Percentiles rank a stretch among this genome's conserved stretches.
Evolutionary conservation across 2,797 vertebrate species (phyloP).

Genomic region (Kryptolebias ocellatus): DNA sequence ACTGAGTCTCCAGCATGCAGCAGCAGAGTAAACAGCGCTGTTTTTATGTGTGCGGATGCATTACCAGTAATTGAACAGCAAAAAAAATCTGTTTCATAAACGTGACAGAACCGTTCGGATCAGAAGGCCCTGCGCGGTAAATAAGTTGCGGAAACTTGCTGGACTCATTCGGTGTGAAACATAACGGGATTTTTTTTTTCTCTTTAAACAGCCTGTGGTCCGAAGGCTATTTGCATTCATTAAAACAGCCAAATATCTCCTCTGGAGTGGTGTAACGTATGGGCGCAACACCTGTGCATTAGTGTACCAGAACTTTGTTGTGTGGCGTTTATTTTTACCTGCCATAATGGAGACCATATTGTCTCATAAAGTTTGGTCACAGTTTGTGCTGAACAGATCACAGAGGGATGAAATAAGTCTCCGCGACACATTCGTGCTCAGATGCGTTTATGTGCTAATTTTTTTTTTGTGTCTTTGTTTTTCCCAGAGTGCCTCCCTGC

Average conservation of each 20-base stretch:
- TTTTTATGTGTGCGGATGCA: constrained; percentile 19
- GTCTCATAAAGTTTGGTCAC: neutral
- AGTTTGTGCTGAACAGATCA: neutral
- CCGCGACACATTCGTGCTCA: neutral
- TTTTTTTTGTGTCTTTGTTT: constrained; percentile 20
- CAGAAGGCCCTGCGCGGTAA: constrained; percentile 11
- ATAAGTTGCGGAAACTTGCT: constrained; percentile 23
- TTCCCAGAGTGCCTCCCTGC: constrained; percentile 41
- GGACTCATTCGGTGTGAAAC: constrained; percentile 11
- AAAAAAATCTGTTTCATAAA: constrained; percentile 7
- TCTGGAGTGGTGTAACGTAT: neutral
- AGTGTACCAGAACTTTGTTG: neutral
- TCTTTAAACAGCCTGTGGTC: neutral
- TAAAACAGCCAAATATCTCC: neutral
- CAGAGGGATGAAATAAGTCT: neutral
- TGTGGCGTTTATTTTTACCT: neutral
- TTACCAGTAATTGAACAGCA: constrained; percentile 1
- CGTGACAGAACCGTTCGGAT: constrained; percentile 1
- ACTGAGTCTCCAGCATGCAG: neutral
- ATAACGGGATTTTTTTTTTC: neutral
- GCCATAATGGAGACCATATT: neutral
- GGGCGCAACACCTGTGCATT: neutral
- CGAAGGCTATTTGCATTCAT: neutral
- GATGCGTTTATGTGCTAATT: neutral
- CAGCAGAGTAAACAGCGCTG: constrained; percentile 11